phyloP scores from a whole-genome alignment of 1,140 invertebrate species.

The Heliothis subflexa region DNA sequence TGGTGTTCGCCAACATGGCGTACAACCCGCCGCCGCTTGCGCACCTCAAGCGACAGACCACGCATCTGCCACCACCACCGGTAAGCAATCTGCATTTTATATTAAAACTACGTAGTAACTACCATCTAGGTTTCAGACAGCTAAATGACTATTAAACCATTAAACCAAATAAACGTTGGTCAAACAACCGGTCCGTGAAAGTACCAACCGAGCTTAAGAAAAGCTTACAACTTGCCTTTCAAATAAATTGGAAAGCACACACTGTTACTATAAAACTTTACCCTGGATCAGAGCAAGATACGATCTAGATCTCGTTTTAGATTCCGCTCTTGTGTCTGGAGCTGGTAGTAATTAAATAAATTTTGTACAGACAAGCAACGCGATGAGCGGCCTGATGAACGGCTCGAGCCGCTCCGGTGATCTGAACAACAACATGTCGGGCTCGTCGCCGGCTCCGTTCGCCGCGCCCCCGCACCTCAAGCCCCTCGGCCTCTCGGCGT shows the following conservation, averaged over 20 bases:
- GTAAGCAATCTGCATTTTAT: conserved; percentile 56
- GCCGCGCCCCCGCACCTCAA: conserved; percentile 80
- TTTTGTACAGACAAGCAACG: conserved; percentile 76
- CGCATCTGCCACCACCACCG: conserved; percentile 83
- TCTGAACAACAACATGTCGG: conserved; percentile 86
- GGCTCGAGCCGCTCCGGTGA: conserved; percentile 82
- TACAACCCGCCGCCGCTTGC: conserved; percentile 95
- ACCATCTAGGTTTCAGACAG: background rate
- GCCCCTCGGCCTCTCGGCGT: conserved; percentile 82
- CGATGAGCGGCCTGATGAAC: conserved; percentile 82
- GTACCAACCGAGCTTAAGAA: background rate
- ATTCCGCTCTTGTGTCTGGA: conserved; percentile 11
- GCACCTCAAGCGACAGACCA: conserved; percentile 95
- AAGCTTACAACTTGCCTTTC: background rate
- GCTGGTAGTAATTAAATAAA: conserved; percentile 44
- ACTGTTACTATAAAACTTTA: background rate
- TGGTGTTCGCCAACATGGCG: conserved; percentile 96
- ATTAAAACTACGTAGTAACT: background rate
- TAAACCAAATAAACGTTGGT: too few species aligned
- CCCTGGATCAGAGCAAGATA: conserved; percentile 4
- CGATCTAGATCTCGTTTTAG: conserved; percentile 18
- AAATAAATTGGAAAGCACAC: background rate
- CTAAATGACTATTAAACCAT: too few species aligned
- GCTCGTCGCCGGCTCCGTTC: conserved; percentile 77
- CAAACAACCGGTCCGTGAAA: too few species aligned